These are phyloP conservation scores for Serilophus lunatus DNA, from an alignment of 2,113 vertebrate species.

Conservation along the genomic window DNA sequence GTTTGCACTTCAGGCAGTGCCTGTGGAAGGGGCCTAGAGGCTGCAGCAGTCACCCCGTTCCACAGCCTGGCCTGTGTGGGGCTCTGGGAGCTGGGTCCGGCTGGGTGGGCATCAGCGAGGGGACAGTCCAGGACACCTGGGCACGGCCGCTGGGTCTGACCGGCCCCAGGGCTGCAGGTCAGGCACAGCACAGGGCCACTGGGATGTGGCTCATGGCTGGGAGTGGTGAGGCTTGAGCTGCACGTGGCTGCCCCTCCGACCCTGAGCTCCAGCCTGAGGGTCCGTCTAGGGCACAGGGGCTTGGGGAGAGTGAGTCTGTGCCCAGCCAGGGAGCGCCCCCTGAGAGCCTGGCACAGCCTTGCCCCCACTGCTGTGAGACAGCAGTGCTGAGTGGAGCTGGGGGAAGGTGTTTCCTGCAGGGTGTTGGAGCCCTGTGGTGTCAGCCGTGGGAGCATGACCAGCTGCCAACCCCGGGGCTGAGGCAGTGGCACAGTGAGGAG, in stretches of 20 bases:
- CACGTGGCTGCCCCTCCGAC: background rate
- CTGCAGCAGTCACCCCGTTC: rapidly evolving
- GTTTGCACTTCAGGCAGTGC: background rate
- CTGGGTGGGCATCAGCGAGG: rapidly evolving
- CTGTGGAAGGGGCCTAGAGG: background rate
- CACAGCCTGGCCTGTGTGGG: background rate
- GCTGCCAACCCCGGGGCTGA: rapidly evolving
- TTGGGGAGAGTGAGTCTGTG: background rate
- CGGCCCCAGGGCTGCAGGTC: background rate
- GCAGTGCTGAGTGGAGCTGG: rapidly evolving
- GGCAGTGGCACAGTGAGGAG: background rate
- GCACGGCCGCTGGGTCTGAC: background rate
- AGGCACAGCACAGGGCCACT: background rate
- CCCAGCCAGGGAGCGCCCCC: background rate
- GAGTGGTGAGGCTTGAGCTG: background rate
- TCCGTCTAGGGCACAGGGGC: background rate
- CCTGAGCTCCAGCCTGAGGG: rapidly evolving
- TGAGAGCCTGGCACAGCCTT: background rate
- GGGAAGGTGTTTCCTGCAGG: background rate
- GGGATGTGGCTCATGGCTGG: background rate
- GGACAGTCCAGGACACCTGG: rapidly evolving
- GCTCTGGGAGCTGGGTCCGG: background rate
- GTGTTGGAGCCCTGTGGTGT: background rate
- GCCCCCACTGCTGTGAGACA: rapidly evolving
- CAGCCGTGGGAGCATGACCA: rapidly evolving